phyloP scores from a whole-genome alignment of 2,888 invertebrate species.

The Ochropacha duplaris region DNA sequence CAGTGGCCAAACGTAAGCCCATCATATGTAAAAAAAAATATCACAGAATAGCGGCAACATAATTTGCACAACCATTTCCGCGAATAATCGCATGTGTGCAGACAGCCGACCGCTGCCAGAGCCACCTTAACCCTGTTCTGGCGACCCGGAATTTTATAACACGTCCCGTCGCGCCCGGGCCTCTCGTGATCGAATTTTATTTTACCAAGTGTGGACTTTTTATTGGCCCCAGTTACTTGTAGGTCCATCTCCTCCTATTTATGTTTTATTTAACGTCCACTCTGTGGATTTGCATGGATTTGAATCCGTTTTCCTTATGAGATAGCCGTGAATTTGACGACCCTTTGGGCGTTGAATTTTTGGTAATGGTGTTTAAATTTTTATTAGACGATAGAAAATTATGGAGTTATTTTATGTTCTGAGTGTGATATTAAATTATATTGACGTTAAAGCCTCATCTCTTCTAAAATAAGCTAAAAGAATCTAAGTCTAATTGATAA shows the following conservation, averaged over 20 bases:
- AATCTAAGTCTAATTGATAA: no score
- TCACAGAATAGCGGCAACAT: neutral
- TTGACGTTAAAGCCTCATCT: neutral
- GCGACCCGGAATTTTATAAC: conserved; percentile 57
- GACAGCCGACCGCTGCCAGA: conserved; percentile 14
- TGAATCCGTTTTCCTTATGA: conserved; percentile 35
- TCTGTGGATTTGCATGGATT: conserved; percentile 70
- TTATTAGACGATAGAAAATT: conserved; percentile 47
- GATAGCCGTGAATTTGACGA: conserved; percentile 45
- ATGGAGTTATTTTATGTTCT: conserved; percentile 20
- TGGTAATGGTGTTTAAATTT: conserved; percentile 45
- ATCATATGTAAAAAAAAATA: neutral
- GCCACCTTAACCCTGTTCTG: conserved; percentile 57
- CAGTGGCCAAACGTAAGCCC: no score
- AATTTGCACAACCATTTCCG: conserved; percentile 1
- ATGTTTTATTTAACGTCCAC: conserved; percentile 76
- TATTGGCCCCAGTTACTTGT: conserved; percentile 58
- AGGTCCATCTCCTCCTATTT: conserved; percentile 59
- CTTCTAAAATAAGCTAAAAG: no score
- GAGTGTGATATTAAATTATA: neutral
- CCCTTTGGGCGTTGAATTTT: conserved; percentile 50
- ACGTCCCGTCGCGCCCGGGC: conserved; percentile 34
- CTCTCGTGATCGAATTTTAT: conserved; percentile 68
- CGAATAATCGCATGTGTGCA: conserved; percentile 26
- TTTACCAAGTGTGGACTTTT: conserved; percentile 68